phyloP scores from a whole-genome alignment of 2,888 invertebrate species.

The Diabrotica balteata region DNA sequence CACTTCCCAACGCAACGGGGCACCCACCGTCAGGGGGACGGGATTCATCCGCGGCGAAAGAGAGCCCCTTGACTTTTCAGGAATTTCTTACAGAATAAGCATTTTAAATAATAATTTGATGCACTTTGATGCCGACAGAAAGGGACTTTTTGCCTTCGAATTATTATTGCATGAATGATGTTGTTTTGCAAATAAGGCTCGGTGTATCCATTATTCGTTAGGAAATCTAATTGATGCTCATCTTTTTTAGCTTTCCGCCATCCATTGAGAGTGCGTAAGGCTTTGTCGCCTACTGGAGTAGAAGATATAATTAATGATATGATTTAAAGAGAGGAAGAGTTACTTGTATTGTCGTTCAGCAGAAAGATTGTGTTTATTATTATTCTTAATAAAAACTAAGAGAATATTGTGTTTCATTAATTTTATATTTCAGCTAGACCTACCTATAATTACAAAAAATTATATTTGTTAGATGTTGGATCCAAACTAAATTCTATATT shows the following conservation, averaged over 20 bases:
- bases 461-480: too few species aligned
- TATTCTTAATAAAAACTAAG: too few species aligned
- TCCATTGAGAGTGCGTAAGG: slow-evolving; percentile 20
- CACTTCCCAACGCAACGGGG: slow-evolving; percentile 35
- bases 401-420: too few species aligned
- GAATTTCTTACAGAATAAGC: slow-evolving; percentile 37
- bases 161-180: slow-evolving; percentile 36
- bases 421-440: too few species aligned
- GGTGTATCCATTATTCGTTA: slow-evolving; percentile 21
- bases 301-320: slow-evolving; percentile 29
- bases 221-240: slow-evolving; percentile 31
- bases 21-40: slow-evolving; percentile 3
- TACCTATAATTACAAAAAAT: too few species aligned
- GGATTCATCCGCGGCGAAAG: slow-evolving; percentile 16
- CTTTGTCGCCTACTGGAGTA: slow-evolving; percentile 24
- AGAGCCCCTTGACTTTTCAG: slow-evolving; percentile 24
- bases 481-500: too few species aligned
- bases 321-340: slow-evolving; percentile 15
- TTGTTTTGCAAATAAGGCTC: slow-evolving; percentile 27
- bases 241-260: slow-evolving; percentile 29
- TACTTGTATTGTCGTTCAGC: slow-evolving; percentile 5
- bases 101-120: slow-evolving; percentile 38
- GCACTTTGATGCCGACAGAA: slow-evolving; percentile 32
- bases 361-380: not conserved
- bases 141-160: slow-evolving; percentile 28